Conservation (phyloP, 2,888 invertebrate species). For the Anagyrus pseudococci region DNA sequence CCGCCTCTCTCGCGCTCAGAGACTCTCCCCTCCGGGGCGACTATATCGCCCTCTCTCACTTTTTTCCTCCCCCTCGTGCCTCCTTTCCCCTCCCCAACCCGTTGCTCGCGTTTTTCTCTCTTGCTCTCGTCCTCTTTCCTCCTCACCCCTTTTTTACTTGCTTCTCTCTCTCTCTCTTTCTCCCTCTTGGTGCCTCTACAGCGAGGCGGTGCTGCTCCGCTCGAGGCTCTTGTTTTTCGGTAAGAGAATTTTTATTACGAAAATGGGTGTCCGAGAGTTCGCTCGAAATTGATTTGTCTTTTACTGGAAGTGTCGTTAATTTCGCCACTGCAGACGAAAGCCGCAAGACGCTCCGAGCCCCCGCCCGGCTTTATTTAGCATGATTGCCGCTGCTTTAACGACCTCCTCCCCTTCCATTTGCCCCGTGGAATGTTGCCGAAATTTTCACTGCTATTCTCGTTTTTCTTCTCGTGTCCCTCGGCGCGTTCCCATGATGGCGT, state of each 20-base stretch:
- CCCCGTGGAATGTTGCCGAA: not conserved
- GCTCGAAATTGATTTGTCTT: conserved; percentile 38
- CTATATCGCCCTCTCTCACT: conserved; percentile 18
- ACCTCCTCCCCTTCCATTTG: no score
- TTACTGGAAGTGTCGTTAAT: conserved; percentile 30
- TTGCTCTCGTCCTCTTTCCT: conserved; percentile 1
- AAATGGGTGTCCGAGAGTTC: conserved; percentile 18
- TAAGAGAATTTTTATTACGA: conserved; percentile 36
- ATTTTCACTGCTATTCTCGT: not conserved
- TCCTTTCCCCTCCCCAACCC: not conserved
- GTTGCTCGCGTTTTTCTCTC: not conserved
- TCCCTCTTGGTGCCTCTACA: not conserved
- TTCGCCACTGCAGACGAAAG: conserved; percentile 4
- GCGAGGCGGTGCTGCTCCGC: not conserved
- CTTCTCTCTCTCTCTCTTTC: conserved; percentile 4
- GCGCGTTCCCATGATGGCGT: no score
- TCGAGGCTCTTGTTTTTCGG: conserved; percentile 13
- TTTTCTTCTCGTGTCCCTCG: not conserved
- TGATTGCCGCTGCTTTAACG: no score
- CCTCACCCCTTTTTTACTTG: no score
- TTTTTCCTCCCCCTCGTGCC: conserved; percentile 3
- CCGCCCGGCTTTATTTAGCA: no score
- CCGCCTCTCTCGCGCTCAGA: conserved; percentile 45
- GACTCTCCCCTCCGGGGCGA: conserved; percentile 42
- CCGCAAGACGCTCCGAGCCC: no score